Percentiles rank a stretch among this genome's conserved stretches.
These are phyloP conservation scores for Nibea coibor DNA, from an alignment of 2,113 vertebrate species.

Conservation along the genomic window DNA sequence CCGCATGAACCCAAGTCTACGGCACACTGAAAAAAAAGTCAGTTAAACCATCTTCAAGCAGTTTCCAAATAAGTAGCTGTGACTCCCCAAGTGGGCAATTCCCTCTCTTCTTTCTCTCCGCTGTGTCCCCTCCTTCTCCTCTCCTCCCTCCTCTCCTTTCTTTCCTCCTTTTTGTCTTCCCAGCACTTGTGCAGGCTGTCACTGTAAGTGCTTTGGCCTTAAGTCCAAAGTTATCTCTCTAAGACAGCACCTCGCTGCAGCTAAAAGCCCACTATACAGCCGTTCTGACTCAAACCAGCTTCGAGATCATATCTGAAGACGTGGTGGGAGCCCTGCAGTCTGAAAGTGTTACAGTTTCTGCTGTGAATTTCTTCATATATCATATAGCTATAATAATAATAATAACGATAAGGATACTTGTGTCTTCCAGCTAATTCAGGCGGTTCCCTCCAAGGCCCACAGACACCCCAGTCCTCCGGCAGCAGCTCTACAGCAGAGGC, in stretches of 20 bases:
- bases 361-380: neutral
- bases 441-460: slow-evolving; percentile 95
- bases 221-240: slow-evolving; percentile 65
- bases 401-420: slow-evolving; percentile 37
- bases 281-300: slow-evolving; percentile 36
- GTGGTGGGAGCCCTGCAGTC: slow-evolving; percentile 9
- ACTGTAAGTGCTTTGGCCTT: slow-evolving; percentile 53
- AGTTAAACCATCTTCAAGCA: slow-evolving; percentile 46
- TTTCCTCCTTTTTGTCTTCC: slow-evolving; percentile 19
- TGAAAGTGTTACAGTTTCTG: slow-evolving; percentile 30
- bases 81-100: slow-evolving; percentile 2
- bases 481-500: slow-evolving; percentile 93
- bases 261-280: slow-evolving; percentile 43
- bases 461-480: slow-evolving; percentile 94
- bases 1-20: slow-evolving; percentile 38
- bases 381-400: slow-evolving; percentile 2
- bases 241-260: slow-evolving; percentile 49
- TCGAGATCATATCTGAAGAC: slow-evolving; percentile 45
- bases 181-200: slow-evolving; percentile 28
- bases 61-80: slow-evolving; percentile 40
- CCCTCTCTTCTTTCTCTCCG: slow-evolving; percentile 4
- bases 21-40: slow-evolving; percentile 20
- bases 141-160: no score
- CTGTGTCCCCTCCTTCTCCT: slow-evolving; percentile 1
- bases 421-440: slow-evolving; percentile 89